Evolutionary conservation across 2,888 invertebrate genomes (phyloP).

Genomic region (Sinohyriopsis cumingii): DNA sequence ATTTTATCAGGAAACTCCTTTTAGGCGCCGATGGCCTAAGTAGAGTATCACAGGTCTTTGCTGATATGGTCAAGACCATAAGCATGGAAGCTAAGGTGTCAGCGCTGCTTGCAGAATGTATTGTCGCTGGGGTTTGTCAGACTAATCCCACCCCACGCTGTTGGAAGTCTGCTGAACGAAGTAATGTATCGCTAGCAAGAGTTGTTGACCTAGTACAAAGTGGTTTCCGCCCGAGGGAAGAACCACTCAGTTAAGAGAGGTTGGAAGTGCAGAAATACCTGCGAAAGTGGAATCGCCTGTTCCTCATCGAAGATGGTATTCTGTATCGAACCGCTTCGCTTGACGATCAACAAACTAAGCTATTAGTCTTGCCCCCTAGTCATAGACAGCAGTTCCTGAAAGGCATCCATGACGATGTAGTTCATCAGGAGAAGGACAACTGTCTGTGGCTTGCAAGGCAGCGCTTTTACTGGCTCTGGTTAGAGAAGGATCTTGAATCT

Average conservation of each 20-base stretch:
- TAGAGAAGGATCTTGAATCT: neutral
- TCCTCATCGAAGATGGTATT: conserved; percentile 1
- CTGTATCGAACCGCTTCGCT: conserved; percentile 8
- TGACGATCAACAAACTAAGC: conserved; percentile 2
- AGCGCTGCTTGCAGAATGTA: neutral
- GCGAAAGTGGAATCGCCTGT: conserved; percentile 2
- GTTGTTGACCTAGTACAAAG: conserved; percentile 6
- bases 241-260: neutral
- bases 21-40: conserved; percentile 12
- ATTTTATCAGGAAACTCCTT: conserved; percentile 4
- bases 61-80: conserved; percentile 3
- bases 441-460: conserved; percentile 12
- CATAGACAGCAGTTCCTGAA: conserved; percentile 1
- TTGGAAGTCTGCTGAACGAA: no score
- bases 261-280: conserved; percentile 8
- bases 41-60: neutral
- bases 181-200: no score
- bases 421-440: conserved; percentile 20
- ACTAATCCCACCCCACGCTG: neutral
- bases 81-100: neutral
- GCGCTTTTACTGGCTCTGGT: conserved; percentile 7
- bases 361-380: conserved; percentile 9
- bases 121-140: neutral
- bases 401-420: conserved; percentile 8
- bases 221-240: conserved; percentile 4